These are phyloP conservation scores for Xylota segnis DNA, from an alignment of 2,888 invertebrate species.

Conservation along the genomic window DNA sequence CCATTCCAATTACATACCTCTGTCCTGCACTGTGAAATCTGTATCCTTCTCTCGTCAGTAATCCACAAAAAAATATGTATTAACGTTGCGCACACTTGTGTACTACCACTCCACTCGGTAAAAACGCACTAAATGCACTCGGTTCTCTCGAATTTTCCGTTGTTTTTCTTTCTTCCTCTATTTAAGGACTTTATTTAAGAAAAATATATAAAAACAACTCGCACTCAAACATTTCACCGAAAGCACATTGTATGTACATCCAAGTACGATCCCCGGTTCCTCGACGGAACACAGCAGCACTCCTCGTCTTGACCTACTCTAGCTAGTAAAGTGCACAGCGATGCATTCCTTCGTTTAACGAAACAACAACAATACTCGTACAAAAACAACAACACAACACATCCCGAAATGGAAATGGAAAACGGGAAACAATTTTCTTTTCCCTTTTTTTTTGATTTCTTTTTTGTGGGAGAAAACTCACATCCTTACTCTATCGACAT, in stretches of 20 bases:
- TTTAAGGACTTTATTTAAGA: conserved; percentile 51
- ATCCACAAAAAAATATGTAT: conserved; percentile 55
- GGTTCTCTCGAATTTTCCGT: conserved; percentile 2
- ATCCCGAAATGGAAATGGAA: conserved; percentile 40
- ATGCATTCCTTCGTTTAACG: conserved; percentile 47
- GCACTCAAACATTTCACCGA: conserved; percentile 45
- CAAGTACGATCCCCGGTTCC: conserved; percentile 41
- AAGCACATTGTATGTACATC: conserved; percentile 29
- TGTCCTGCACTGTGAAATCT: conserved; percentile 32
- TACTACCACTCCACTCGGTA: conserved; percentile 19
- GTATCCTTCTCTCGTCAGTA: conserved; percentile 52
- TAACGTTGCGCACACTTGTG: conserved; percentile 16
- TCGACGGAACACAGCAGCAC: conserved; percentile 24
- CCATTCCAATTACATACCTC: conserved; percentile 29
- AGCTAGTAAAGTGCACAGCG: conserved; percentile 62
- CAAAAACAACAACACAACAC: conserved; percentile 9
- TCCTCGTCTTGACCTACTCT: conserved; percentile 72
- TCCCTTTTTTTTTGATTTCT: background rate
- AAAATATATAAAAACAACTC: conserved; percentile 28
- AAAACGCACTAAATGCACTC: conserved; percentile 47
- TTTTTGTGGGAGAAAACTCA: conserved; percentile 16
- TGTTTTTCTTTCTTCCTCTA: conserved; percentile 14
- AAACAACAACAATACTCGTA: conserved; percentile 15
- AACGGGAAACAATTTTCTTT: conserved; percentile 44
- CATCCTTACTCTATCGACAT: conserved; percentile 34